These are phyloP conservation scores for Lathronympha strigana DNA, from an alignment of 2,888 invertebrate genomes.

Conservation along the genomic window DNA sequence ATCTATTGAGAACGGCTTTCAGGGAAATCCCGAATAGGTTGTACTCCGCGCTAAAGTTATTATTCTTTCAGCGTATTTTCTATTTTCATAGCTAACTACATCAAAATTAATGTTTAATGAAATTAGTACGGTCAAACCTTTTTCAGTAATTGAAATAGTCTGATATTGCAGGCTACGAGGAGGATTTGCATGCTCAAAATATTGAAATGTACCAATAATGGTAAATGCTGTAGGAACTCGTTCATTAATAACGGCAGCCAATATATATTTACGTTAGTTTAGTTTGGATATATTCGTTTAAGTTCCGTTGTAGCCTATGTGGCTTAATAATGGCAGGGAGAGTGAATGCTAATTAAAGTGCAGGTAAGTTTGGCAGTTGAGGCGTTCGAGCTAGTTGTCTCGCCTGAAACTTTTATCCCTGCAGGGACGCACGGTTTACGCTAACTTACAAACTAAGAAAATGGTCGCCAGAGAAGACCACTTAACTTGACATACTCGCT, in stretches of 20 bases:
- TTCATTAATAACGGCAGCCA: neutral
- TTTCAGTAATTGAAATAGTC: conserved; percentile 17
- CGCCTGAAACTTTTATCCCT: conserved; percentile 65
- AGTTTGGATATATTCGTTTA: neutral
- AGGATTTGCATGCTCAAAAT: neutral
- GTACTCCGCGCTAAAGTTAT: conserved; percentile 72
- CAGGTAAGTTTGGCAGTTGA: conserved; percentile 62
- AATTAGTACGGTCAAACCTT: conserved; percentile 4
- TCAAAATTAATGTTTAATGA: conserved; percentile 50
- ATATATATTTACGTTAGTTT: neutral
- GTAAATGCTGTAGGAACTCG: neutral
- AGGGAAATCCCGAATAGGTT: conserved; percentile 80
- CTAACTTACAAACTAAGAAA: conserved; percentile 58
- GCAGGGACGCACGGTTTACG: conserved; percentile 48
- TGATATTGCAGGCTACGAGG: conserved; percentile 16
- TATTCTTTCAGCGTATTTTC: conserved; percentile 67
- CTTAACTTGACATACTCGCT: conserved; percentile 50
- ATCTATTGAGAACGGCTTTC: conserved; percentile 83
- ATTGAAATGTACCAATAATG: neutral
- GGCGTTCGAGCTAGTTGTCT: conserved; percentile 51
- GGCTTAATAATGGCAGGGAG: conserved; percentile 54
- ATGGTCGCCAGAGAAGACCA: conserved; percentile 48
- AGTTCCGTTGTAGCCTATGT: conserved; percentile 45
- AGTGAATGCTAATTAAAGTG: conserved; percentile 72
- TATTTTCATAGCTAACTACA: conserved; percentile 58